Evolutionary conservation across 2,797 vertebrate genomes (phyloP), one percentile per base, ranked within the genome.

Genomic region (Nannoperca australis): DNA sequence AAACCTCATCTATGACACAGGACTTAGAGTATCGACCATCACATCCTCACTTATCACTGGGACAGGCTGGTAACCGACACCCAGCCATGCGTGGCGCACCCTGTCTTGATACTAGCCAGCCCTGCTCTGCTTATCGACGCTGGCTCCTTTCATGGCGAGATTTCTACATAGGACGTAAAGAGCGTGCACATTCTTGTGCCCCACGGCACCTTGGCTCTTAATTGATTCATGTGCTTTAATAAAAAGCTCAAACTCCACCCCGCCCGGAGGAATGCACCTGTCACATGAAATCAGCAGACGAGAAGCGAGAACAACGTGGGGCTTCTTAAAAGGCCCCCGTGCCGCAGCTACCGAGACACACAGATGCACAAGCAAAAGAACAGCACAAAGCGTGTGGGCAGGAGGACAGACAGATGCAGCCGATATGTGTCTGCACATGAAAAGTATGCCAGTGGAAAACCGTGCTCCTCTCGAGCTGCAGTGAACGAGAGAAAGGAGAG

Each of bases 241-340:
- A 84, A 90, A 83, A 85, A 69, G 38, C 71, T 71, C 42, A 73
- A 75, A 74, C 72, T 70, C 56, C 15, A 5, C 56, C 53, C 32
- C 5, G 13, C 84, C 75, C 40, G 18, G 65, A 90, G 82, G 79
- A 89, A 90, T 72, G 72, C 92, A 93, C 91, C 92, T 88, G 93
- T 93, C 89, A 88, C 78, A 70, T 74, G 71, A 82, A 82, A 89
- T 91, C 88, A 86, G 60, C 51, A 13, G 54, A 73, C 15, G 13
- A 44, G 22, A 56, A 76, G 65, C 9, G 76, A 69, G 34, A 90
- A 87, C 81, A 86, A 85, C 64, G 22, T 1, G 8, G 76, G 74
- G 73, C 78, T 88, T 85, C 63, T 64, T 76, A 70, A 79, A 42
- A 42, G 61, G 61, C 58, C 71, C 27, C 58, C 1, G 10, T 11